Evolutionary conservation across 2,113 vertebrate genomes (phyloP).

Genomic region (Empidonax traillii): DNA sequence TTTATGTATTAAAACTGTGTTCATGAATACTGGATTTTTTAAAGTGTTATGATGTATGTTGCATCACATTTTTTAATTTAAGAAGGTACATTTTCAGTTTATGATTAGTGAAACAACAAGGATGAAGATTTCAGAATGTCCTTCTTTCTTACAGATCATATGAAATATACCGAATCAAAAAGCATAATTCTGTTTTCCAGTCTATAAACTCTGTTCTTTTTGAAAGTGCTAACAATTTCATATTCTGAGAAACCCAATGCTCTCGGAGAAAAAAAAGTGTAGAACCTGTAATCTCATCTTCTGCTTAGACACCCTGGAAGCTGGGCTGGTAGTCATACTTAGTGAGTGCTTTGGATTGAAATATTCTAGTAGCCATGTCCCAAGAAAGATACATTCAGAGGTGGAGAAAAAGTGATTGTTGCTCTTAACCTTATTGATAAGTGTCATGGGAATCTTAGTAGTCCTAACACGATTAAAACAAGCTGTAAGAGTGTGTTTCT

Average conservation of each 20-base stretch:
- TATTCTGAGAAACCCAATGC: neutral
- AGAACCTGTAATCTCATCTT: neutral
- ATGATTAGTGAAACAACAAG: neutral
- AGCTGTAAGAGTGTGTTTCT: neutral
- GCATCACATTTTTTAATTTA: neutral
- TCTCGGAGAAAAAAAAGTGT: neutral
- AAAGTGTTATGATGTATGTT: neutral
- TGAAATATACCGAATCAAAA: neutral
- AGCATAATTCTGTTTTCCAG: neutral
- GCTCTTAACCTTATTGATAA: neutral
- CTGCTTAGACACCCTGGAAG: neutral
- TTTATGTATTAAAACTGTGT: neutral
- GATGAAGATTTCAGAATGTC: neutral
- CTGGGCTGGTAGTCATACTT: neutral
- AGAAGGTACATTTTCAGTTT: neutral
- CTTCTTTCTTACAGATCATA: neutral
- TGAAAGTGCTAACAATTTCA: neutral
- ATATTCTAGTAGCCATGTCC: neutral
- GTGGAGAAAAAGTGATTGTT: neutral
- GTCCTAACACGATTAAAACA: neutral
- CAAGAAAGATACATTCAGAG: neutral
- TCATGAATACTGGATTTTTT: neutral
- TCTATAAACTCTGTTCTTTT: neutral
- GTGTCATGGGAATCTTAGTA: fast-evolving
- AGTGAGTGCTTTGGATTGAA: neutral